Conservation (phyloP, 2,113 vertebrate genomes). For the Rhinogobius similis region DNA sequence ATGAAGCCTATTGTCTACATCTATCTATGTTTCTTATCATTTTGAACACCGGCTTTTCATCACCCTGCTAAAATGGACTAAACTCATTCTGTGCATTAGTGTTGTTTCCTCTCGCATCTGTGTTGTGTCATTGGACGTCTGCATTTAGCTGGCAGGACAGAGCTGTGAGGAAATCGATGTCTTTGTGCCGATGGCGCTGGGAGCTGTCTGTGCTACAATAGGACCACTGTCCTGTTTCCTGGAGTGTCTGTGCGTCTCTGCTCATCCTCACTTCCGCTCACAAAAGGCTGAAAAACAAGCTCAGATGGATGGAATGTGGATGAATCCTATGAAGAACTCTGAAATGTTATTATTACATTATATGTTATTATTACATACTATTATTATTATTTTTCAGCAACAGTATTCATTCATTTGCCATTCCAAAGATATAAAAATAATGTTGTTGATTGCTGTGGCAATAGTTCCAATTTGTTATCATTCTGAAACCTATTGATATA, state of each 20-base stretch:
- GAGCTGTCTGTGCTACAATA: conserved; percentile 67
- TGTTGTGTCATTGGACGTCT: conserved; percentile 30
- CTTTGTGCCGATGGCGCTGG: conserved; percentile 57
- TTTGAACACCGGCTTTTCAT: conserved; percentile 14
- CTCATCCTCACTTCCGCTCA: conserved; percentile 33
- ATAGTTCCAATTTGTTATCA: too few relatives aligned
- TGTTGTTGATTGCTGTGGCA: too few relatives aligned
- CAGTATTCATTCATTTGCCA: too few relatives aligned
- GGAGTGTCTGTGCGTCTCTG: conserved; percentile 29
- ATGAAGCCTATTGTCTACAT: not conserved
- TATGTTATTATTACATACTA: too few relatives aligned
- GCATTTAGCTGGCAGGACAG: conserved; percentile 60
- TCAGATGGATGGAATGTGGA: conserved; percentile 3
- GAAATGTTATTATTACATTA: not conserved
- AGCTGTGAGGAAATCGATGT: conserved; percentile 68
- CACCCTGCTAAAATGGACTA: conserved; percentile 1
- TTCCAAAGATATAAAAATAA: too few relatives aligned
- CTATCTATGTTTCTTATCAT: not conserved
- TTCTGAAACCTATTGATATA: too few relatives aligned
- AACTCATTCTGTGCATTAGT: not conserved
- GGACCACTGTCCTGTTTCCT: conserved; percentile 67
- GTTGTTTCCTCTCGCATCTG: conserved; percentile 16
- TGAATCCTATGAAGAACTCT: not conserved
- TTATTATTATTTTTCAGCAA: not conserved
- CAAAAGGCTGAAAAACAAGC: conserved; percentile 16